Conservation (phyloP, 2,797 vertebrate genomes). For the Taeniopygia guttata region DNA sequence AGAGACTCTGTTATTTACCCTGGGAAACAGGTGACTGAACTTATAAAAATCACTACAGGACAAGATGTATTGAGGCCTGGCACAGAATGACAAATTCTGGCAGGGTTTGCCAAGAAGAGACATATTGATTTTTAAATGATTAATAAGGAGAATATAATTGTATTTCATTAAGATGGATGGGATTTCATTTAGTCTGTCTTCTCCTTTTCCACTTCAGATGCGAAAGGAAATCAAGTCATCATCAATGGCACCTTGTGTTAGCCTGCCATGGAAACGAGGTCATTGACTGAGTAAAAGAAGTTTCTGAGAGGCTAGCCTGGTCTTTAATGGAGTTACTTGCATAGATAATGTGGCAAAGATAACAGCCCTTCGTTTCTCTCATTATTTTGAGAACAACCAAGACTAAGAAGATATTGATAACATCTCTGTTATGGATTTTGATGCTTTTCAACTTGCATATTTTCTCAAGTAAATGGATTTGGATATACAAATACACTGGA, state of each 20-base stretch:
- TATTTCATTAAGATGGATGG: slow-evolving; percentile 99
- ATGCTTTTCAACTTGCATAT: background rate
- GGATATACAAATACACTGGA: background rate
- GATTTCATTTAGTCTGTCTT: slow-evolving; percentile 99
- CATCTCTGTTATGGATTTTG: background rate
- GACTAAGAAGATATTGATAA: background rate
- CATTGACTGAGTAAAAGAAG: slow-evolving; percentile 82
- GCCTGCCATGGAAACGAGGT: slow-evolving; percentile 94
- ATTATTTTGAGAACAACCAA: background rate
- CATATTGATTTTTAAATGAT: slow-evolving; percentile 99
- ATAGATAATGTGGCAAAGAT: slow-evolving; percentile 50
- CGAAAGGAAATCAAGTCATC: slow-evolving; percentile 95
- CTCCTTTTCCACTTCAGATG: slow-evolving; percentile 94
- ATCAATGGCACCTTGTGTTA: slow-evolving; percentile 85
- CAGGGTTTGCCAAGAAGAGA: slow-evolving; percentile 92
- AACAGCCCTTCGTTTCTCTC: slow-evolving; percentile 2
- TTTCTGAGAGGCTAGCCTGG: slow-evolving; percentile 73
- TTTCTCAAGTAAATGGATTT: background rate
- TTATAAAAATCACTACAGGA: slow-evolving; percentile 92
- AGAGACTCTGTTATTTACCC: slow-evolving; percentile 77
- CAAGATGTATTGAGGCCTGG: slow-evolving; percentile 92
- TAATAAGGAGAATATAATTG: slow-evolving; percentile 99
- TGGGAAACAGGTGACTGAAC: slow-evolving; percentile 97
- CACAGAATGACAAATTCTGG: slow-evolving; percentile 95
- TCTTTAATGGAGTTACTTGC: slow-evolving; percentile 66